phyloP scores from a whole-genome alignment of 2,797 vertebrate species.

The Oophaga sylvatica region DNA sequence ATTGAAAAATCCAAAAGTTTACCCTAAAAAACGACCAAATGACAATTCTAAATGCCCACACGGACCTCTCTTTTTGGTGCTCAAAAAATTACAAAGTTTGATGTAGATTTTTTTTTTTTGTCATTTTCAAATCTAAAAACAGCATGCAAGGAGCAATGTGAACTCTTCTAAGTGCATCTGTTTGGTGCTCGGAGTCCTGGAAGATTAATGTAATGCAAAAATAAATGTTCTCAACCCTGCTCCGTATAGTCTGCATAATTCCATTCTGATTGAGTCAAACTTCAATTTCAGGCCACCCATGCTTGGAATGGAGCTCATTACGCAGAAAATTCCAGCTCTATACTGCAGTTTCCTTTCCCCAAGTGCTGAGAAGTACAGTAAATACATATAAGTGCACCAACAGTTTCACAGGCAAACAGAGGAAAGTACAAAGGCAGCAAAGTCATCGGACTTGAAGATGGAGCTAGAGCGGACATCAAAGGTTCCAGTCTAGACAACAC shows the following conservation, averaged over 20 bases:
- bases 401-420: not conserved
- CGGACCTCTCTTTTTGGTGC: not conserved
- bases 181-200: not conserved
- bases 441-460: slow-evolving; percentile 58
- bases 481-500: slow-evolving; percentile 74
- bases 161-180: not conserved
- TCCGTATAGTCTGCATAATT: slow-evolving; percentile 48
- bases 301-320: slow-evolving; percentile 61
- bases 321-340: slow-evolving; percentile 49
- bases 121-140: not conserved
- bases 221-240: slow-evolving; percentile 27
- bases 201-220: slow-evolving; percentile 5
- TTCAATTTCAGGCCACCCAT: slow-evolving; percentile 58
- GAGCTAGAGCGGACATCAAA: slow-evolving; percentile 75
- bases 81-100: not conserved
- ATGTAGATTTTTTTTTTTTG: not conserved
- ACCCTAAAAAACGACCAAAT: not conserved
- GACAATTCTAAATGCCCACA: not conserved
- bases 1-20: not conserved
- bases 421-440: slow-evolving; percentile 43
- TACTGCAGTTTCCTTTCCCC: slow-evolving; percentile 61
- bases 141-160: not conserved
- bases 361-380: slow-evolving; percentile 44
- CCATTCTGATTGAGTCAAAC: slow-evolving; percentile 48
- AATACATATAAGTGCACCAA: slow-evolving; percentile 37